A percentile compares a stretch with the other conserved stretches of the same genome.
These are phyloP conservation scores for Alexandromys fortis DNA, from an alignment of 2,113 vertebrate genomes.

Conservation along the genomic window DNA sequence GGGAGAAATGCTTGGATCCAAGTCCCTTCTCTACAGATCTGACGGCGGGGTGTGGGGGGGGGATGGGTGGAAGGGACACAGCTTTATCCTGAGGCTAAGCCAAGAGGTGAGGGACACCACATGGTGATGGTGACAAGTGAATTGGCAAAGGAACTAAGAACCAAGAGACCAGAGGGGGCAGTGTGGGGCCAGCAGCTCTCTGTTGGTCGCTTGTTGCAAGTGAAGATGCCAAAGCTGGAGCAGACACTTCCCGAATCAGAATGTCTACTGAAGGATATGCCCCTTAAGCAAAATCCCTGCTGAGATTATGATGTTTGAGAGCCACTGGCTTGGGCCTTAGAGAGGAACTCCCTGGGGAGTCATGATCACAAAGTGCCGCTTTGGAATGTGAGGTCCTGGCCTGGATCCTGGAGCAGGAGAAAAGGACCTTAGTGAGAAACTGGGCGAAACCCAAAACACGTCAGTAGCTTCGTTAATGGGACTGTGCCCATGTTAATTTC, in stretches of 20 bases:
- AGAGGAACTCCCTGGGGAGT: background rate
- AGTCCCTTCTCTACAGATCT: background rate
- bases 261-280: background rate
- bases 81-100: background rate
- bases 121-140: background rate
- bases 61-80: rapidly evolving
- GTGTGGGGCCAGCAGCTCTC: background rate
- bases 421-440: constrained; percentile 41
- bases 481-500: constrained; percentile 41
- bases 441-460: constrained; percentile 6
- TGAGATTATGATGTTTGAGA: background rate
- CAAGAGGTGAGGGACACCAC: background rate
- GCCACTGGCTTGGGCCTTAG: background rate
- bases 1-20: background rate
- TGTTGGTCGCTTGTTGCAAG: background rate
- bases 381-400: constrained; percentile 40
- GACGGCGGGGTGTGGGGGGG: too few species aligned
- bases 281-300: constrained; percentile 29
- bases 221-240: background rate
- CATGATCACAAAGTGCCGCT: background rate
- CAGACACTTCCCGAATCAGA: background rate
- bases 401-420: constrained; percentile 15
- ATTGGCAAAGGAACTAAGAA: background rate
- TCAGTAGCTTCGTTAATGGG: constrained; percentile 49
- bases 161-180: background rate